A percentile compares a stretch with the other conserved stretches of the same genome.
Evolutionary conservation across 2,888 invertebrate species (phyloP).

Genomic region (Tipula helvola): DNA sequence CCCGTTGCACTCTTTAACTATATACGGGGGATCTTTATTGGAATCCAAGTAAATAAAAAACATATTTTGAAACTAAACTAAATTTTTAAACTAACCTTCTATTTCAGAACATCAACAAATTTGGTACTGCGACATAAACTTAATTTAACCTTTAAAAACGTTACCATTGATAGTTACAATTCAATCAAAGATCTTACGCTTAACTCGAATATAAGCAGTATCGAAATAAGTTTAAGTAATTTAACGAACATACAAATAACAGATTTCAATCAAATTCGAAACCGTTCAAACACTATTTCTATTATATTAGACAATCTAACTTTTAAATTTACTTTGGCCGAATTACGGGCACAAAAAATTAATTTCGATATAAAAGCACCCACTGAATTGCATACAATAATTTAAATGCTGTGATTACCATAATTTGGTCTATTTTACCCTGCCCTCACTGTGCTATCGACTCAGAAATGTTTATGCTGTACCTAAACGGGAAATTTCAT

Average conservation of each 20-base stretch:
- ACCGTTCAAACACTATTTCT: neutral
- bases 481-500: neutral
- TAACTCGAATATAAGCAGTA: neutral
- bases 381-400: neutral
- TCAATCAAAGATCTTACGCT: neutral
- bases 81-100: neutral
- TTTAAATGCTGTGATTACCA: neutral
- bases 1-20: neutral
- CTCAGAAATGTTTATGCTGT: neutral
- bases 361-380: neutral
- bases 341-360: neutral
- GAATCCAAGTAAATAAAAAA: too few species aligned
- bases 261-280: neutral
- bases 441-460: neutral
- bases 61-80: neutral
- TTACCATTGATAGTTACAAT: neutral
- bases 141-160: neutral
- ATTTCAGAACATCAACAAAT: neutral
- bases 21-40: too few species aligned
- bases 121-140: neutral
- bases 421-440: neutral
- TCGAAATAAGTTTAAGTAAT: neutral
- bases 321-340: neutral
- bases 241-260: neutral
- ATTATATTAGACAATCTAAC: neutral